Evolutionary conservation across 2,888 invertebrate species (phyloP).

Genomic region (Chelonus formosanus): DNA sequence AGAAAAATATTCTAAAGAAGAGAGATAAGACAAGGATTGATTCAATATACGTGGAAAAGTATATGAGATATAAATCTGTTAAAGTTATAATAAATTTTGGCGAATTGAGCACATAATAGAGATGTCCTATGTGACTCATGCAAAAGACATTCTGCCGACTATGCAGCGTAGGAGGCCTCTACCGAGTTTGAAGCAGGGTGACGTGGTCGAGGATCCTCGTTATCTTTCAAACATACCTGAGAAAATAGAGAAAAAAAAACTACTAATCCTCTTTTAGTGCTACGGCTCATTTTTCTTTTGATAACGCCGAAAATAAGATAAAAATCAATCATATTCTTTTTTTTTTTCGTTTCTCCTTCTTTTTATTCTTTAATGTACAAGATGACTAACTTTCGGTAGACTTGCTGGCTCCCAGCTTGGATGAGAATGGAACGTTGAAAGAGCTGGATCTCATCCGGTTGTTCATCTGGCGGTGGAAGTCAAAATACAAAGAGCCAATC

Average conservation of each 20-base stretch:
- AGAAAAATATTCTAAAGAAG: no score
- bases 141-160: conserved; percentile 26
- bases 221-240: conserved; percentile 31
- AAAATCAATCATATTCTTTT: conserved; percentile 19
- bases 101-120: conserved; percentile 7
- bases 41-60: no score
- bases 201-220: conserved; percentile 30
- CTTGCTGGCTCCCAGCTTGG: conserved; percentile 6
- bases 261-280: conserved; percentile 26
- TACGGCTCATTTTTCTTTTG: conserved; percentile 25
- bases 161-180: conserved; percentile 24
- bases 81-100: background rate
- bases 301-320: conserved; percentile 24
- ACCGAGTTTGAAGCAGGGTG: conserved; percentile 26
- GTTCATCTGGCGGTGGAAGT: conserved; percentile 9
- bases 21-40: no score
- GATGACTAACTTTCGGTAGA: conserved; percentile 14
- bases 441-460: conserved; percentile 13
- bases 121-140: conserved; percentile 31
- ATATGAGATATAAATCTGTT: no score
- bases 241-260: conserved; percentile 16
- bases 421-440: conserved; percentile 12
- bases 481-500: conserved; percentile 23
- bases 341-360: background rate
- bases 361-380: background rate